Evolutionary conservation across 2,797 vertebrate species (phyloP).

Genomic region (Silurus aristotelis): DNA sequence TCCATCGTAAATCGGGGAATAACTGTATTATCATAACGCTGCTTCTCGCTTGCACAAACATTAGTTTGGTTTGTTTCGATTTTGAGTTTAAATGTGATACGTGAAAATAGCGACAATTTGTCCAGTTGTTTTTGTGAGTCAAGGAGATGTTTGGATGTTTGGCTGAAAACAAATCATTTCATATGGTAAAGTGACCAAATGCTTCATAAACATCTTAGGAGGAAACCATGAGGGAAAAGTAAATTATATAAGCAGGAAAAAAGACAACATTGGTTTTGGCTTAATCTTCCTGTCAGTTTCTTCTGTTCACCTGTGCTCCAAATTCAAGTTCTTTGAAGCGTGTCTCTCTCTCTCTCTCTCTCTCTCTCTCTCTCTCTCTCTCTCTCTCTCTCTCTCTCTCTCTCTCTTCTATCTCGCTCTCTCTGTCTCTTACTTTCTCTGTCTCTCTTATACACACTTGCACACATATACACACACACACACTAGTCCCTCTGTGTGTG

Average conservation of each 20-base stretch:
- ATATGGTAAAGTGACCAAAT: neutral
- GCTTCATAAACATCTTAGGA: neutral
- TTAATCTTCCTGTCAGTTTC: neutral
- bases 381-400: neutral
- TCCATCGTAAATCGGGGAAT: too few relatives aligned
- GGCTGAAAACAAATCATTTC: neutral
- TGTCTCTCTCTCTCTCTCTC: neutral
- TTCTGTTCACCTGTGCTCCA: neutral
- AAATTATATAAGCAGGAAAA: neutral
- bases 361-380: neutral
- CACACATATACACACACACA: neutral
- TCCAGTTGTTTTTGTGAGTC: neutral
- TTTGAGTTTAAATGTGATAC: neutral
- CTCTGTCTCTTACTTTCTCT: neutral
- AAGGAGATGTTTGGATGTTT: neutral
- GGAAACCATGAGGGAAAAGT: neutral
- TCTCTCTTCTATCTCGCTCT: too few relatives aligned
- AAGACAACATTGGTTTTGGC: neutral
- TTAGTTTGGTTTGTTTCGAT: neutral
- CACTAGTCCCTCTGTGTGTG: slow-evolving; percentile 52
- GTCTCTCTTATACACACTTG: neutral
- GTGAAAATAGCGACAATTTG: neutral
- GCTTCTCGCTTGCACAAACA: neutral
- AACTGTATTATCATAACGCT: neutral
- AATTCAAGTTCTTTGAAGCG: neutral